Conservation (phyloP, 2,888 invertebrate species). For the Sinhomidia bicolor region DNA sequence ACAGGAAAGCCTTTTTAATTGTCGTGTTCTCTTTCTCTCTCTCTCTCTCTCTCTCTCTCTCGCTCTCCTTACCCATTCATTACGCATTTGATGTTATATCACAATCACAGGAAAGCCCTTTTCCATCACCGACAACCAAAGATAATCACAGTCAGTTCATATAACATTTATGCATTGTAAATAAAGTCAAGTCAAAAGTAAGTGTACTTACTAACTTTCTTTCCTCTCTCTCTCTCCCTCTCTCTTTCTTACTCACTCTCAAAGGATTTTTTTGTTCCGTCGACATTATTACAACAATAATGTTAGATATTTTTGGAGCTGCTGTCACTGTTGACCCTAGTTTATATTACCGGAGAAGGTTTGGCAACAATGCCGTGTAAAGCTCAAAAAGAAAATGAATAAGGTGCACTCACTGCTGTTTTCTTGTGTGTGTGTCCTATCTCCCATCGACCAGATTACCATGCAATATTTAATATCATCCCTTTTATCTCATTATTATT, state of each 20-base stretch:
- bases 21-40: background rate
- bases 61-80: background rate
- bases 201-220: background rate
- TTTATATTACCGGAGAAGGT: background rate
- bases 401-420: background rate
- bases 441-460: constrained; percentile 6
- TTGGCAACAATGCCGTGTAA: background rate
- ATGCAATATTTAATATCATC: background rate
- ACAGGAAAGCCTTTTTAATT: no score
- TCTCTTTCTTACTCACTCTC: background rate
- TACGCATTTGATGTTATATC: no score
- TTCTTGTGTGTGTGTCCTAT: background rate
- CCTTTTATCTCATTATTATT: background rate
- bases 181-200: no score
- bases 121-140: no score
- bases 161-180: no score
- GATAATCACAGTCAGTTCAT: no score
- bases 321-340: background rate
- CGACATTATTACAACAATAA: background rate
- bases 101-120: no score
- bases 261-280: background rate
- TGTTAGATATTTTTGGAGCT: background rate
- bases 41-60: background rate
- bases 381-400: background rate
- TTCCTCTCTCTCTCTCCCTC: background rate